Conservation (phyloP, 1,140 invertebrate genomes). For the Dreissena polymorpha region DNA sequence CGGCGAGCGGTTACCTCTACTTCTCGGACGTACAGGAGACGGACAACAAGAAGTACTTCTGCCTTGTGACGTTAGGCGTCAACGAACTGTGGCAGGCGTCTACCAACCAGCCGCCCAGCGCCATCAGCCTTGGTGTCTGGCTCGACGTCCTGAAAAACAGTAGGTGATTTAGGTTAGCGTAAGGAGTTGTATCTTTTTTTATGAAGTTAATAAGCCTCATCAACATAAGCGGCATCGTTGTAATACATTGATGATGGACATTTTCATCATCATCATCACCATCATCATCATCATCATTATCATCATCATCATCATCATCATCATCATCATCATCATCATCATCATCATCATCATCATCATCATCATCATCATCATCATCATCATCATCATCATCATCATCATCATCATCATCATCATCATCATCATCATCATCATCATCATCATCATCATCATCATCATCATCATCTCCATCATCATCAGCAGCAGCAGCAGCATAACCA, state of each 20-base stretch:
- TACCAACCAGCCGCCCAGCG: conserved; percentile 25
- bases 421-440: conserved; percentile 49
- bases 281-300: conserved; percentile 49
- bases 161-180: conserved; percentile 1
- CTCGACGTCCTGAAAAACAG: conserved; percentile 35
- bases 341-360: conserved; percentile 50
- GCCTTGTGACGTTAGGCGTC: conserved; percentile 37
- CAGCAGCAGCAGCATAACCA: background rate
- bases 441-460: conserved; percentile 25
- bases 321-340: conserved; percentile 40
- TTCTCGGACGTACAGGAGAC: conserved; percentile 47
- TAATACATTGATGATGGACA: background rate
- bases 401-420: conserved; percentile 41
- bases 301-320: conserved; percentile 52
- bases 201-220: background rate
- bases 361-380: conserved; percentile 41
- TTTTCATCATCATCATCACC: background rate
- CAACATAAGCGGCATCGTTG: background rate
- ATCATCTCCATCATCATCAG: conserved; percentile 14
- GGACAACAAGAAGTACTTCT: conserved; percentile 43
- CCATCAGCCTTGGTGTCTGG: conserved; percentile 31
- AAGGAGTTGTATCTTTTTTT: background rate
- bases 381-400: conserved; percentile 51
- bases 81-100: background rate
- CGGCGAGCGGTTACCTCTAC: conserved; percentile 39